Evolutionary conservation across 2,113 vertebrate genomes (phyloP), one percentile per base, ranked within the genome.

Genomic region (Corythornis cristatus): DNA sequence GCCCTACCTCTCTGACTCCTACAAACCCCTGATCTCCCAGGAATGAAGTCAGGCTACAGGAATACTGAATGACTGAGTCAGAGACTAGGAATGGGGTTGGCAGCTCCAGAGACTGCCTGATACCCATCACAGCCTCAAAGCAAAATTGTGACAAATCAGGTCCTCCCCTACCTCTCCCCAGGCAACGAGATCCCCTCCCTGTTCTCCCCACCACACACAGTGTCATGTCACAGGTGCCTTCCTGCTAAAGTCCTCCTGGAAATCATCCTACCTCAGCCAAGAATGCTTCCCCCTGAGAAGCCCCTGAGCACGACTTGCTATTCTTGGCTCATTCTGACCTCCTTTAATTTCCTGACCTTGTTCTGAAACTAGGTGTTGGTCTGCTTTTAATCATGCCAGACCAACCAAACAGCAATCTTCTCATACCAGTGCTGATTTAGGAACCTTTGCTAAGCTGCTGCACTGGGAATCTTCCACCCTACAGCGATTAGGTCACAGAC

Each of bases 311-410:
- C 1, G 2, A 50, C 82, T 48, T 86, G 46, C 95, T 96, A 96
- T 96, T 96, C 82, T 62, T 86, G 79, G 90, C 85, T 93, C 66
- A 43, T 43, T 88, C 85, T 80, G 91, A 76, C 78, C 93, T 96
- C 93, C 91, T 96, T 96, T 96, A 89, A 89, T 83, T 93, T 95
- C 60, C 72, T 93, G 90, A 93, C 88, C 85, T 93, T 95, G 83
- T 86, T 94, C 85, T 95, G 88, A 62, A 96, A 80, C 71, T 73
- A 94, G 90, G 82, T 95, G 92, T 65, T 80, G 72, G 95, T 91
- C 89, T 2, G 4, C 50, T 92, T 89, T 88, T 86, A 92, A 95
- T 86, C 93, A 94, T 5, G 1, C 33, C 75, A 94, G 88, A 88
- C 50, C 71, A 80, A 93, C 42, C 62, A 35, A 93, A 76, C 62